Evolutionary conservation across 2,797 vertebrate genomes (phyloP), one percentile per base, ranked within the genome.

Genomic region (Okamejei kenojei): DNA sequence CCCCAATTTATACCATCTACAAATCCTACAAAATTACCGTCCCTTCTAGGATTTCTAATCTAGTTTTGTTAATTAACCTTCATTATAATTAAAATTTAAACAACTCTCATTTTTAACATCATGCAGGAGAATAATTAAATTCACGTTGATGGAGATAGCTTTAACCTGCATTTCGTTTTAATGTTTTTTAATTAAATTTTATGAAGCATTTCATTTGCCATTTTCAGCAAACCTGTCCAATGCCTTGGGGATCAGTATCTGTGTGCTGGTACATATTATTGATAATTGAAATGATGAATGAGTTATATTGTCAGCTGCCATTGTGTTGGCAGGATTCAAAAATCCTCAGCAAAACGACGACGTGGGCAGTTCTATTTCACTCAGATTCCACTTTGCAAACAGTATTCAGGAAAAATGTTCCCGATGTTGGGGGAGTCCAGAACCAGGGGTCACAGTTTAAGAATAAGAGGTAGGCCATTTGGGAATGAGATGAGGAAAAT

Each of bases 61-160:
- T 29, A 63, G 15, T n/a, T 63, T 61, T 26, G 61, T 63, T n/a
- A 86, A 86, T 86, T 63, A 86, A 63, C 54, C 82, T 63, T 63
- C 26, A 63, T n/a, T 9, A 86, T n/a, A 86, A 63, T 86, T 86
- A 86, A 86, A 63, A 86, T 61, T 63, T 61, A 86, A 82, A 82
- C 21, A 26, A 45, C 58, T 80, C 80, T 82, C 38, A 82, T 45
- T 82, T 58, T 61, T n/a, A 63, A 63, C 81, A 26, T 84, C 81
- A 11, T 84, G 29, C 45, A 84, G 45, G 81, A 61, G 45, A 58
- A 84, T 84, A 84, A 84, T 84, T 61, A n/a, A 86, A 86, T 63
- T 6, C 21, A n/a, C 1, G 3, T 61, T 86, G 82, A 86, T 86
- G 61, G 54, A 86, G 58, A 58, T 26, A 29, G 26, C 29, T 61